Percentiles rank a stretch among this genome's conserved stretches.
Evolutionary conservation across 2,888 invertebrate species (phyloP).

Genomic region (Drosophila sordidapex): DNA sequence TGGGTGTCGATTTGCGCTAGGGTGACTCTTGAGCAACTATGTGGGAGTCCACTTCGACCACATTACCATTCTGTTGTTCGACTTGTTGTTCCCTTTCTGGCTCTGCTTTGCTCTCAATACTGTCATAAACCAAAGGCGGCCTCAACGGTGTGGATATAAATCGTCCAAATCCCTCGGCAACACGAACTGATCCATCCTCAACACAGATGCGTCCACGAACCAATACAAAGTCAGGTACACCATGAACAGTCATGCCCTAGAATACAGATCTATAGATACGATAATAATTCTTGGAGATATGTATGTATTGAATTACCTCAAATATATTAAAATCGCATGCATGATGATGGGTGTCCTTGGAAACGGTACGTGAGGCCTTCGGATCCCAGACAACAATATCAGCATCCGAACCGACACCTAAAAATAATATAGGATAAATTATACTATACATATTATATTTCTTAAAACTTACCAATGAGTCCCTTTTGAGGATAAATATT

Average conservation of each 20-base stretch:
- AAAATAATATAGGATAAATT: background rate
- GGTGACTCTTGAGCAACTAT: conserved; percentile 80
- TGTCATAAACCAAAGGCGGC: conserved; percentile 91
- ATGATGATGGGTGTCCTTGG: conserved; percentile 95
- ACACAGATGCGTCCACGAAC: conserved; percentile 96
- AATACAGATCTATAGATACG: background rate
- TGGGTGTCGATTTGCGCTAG: conserved; percentile 60
- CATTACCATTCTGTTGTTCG: conserved; percentile 58
- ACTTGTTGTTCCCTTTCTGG: conserved; percentile 51
- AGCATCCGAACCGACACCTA: conserved; percentile 94
- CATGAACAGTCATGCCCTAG: conserved; percentile 94
- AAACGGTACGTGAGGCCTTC: conserved; percentile 92
- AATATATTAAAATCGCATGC: conserved; percentile 99
- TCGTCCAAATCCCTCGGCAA: conserved; percentile 94
- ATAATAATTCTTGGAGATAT: background rate
- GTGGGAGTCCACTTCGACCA: conserved; percentile 78
- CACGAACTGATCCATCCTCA: conserved; percentile 95
- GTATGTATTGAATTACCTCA: conserved; percentile 86
- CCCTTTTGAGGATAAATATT: conserved; percentile 99
- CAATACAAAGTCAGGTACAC: conserved; percentile 96
- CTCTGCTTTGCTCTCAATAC: conserved; percentile 71
- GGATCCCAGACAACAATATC: conserved; percentile 99
- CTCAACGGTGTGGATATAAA: conserved; percentile 92
- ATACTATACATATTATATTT: too few relatives aligned
- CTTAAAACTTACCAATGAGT: conserved; percentile 87